Conservation (phyloP, 2,797 vertebrate species). For the Lagorchestes hirsutus region DNA sequence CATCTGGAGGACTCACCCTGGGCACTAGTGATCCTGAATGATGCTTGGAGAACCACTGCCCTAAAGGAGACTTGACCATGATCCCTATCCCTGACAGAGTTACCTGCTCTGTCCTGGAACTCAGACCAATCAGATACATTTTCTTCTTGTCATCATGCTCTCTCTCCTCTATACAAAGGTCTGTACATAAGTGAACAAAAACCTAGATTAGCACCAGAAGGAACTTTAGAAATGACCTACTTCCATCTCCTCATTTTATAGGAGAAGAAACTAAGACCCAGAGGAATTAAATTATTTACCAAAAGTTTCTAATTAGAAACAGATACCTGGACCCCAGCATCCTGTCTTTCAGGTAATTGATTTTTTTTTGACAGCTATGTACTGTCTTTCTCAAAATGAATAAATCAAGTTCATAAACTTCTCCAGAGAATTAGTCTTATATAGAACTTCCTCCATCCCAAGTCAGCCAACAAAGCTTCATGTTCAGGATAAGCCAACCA, state of each 20-base stretch:
- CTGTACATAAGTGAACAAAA: background rate
- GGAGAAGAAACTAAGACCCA: constrained; percentile 43
- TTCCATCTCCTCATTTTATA: background rate
- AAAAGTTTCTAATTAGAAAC: background rate
- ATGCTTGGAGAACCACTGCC: background rate
- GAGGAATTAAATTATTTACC: background rate
- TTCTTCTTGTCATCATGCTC: background rate
- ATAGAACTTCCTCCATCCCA: background rate
- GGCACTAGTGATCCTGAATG: background rate
- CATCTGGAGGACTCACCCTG: constrained; percentile 2
- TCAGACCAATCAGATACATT: background rate
- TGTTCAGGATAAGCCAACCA: background rate
- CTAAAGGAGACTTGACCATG: background rate
- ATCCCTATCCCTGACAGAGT: background rate
- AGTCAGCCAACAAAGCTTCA: background rate
- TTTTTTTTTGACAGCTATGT: background rate
- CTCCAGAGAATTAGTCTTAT: background rate
- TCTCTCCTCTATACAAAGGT: background rate
- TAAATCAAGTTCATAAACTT: background rate
- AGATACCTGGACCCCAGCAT: background rate
- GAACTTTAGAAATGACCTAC: background rate
- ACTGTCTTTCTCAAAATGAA: background rate
- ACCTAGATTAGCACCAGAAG: background rate
- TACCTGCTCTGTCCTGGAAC: background rate
- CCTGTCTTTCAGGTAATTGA: background rate